Conservation (phyloP, 2,888 invertebrate species). For the Sesia bembeciformis region DNA sequence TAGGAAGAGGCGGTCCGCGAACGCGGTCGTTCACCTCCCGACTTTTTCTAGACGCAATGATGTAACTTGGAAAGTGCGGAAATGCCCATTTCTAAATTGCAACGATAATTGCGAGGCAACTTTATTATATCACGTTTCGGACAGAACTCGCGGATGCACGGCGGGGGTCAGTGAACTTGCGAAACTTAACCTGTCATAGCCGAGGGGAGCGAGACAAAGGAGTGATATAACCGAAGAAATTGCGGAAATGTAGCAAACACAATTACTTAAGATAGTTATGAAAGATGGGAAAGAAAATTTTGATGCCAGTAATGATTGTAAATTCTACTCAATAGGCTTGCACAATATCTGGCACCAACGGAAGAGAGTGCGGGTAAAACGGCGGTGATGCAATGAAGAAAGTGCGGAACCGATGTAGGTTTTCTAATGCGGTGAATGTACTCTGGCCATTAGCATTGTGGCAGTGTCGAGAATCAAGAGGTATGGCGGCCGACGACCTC, state of each 20-base stretch:
- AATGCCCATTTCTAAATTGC: slow-evolving; percentile 54
- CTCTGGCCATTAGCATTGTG: slow-evolving; percentile 61
- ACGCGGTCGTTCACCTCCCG: slow-evolving; percentile 55
- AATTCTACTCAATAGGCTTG: slow-evolving; percentile 23
- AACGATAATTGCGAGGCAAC: slow-evolving; percentile 37
- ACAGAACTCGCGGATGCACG: slow-evolving; percentile 42
- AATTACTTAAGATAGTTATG: neutral
- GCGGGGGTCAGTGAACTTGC: slow-evolving; percentile 66
- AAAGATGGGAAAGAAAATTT: neutral
- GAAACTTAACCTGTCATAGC: slow-evolving; percentile 60
- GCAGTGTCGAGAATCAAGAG: slow-evolving; percentile 43
- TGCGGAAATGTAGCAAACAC: slow-evolving; percentile 23
- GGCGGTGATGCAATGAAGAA: slow-evolving; percentile 71
- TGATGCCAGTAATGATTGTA: neutral
- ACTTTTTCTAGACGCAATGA: slow-evolving; percentile 49
- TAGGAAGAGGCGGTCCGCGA: slow-evolving; percentile 35
- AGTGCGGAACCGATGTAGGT: slow-evolving; percentile 71
- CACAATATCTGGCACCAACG: slow-evolving; percentile 48
- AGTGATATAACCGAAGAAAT: slow-evolving; percentile 55
- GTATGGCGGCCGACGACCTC: slow-evolving; percentile 52
- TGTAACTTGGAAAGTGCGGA: slow-evolving; percentile 70
- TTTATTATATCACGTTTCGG: slow-evolving; percentile 58
- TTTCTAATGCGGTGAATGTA: slow-evolving; percentile 71
- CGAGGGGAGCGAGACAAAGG: slow-evolving; percentile 43
- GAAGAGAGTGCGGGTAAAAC: slow-evolving; percentile 67